Percentiles rank a stretch among this genome's conserved stretches.
phyloP scores from a whole-genome alignment of 1,140 invertebrate genomes.

The Anastrepha obliqua region DNA sequence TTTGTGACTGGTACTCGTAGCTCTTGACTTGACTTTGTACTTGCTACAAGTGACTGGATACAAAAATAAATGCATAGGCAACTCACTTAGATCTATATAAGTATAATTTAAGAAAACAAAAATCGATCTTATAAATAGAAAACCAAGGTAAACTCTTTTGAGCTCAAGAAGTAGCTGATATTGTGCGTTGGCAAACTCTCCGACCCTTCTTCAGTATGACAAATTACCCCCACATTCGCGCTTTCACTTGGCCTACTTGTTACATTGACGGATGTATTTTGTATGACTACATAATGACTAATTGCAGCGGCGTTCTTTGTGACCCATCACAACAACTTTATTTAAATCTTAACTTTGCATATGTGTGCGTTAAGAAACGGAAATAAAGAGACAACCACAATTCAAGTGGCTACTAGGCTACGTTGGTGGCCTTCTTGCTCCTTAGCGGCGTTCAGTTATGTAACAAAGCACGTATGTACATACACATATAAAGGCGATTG shows the following conservation, averaged over 20 bases:
- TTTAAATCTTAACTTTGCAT: too few species aligned
- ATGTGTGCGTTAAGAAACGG: too few species aligned
- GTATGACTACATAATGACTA: constrained; percentile 34
- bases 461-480: background rate
- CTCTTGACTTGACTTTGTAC: too few species aligned
- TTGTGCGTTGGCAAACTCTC: too few species aligned
- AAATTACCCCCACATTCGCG: background rate
- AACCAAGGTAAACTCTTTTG: too few species aligned
- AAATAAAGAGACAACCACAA: background rate
- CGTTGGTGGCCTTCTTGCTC: constrained; percentile 31
- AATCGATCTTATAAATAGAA: too few species aligned
- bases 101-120: too few species aligned
- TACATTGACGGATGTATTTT: background rate
- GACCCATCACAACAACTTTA: background rate
- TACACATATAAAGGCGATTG: background rate
- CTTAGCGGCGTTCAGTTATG: background rate
- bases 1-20: too few species aligned
- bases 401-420: constrained; percentile 17
- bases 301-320: constrained; percentile 12
- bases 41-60: too few species aligned
- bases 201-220: background rate
- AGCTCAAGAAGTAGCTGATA: too few species aligned
- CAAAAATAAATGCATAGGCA: too few species aligned
- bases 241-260: constrained; percentile 8
- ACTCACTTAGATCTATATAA: too few species aligned